These are phyloP conservation scores for Dicerorhinus sumatrensis DNA, from an alignment of 2,113 vertebrate genomes.

Conservation along the genomic window DNA sequence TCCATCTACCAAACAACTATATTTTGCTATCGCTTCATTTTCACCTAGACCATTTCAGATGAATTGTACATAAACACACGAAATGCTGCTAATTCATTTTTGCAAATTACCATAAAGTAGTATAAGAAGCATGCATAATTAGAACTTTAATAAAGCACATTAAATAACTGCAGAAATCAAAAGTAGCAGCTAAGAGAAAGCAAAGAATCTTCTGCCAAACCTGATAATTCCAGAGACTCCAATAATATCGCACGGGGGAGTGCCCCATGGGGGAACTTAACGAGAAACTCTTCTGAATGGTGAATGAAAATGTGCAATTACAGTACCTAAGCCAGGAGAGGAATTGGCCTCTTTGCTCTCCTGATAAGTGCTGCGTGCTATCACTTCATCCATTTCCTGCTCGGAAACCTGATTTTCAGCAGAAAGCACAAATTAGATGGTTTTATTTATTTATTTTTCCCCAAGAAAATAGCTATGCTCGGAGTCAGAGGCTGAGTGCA, in stretches of 20 bases:
- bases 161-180: slow-evolving; percentile 43
- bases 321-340: slow-evolving; percentile 90
- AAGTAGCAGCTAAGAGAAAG: background rate
- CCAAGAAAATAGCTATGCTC: background rate
- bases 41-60: background rate
- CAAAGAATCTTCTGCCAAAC: background rate
- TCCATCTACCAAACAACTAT: background rate
- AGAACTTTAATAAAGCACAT: slow-evolving; percentile 36
- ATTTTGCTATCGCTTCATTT: background rate
- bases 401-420: slow-evolving; percentile 92
- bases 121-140: background rate
- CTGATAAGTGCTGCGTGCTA: slow-evolving; percentile 92
- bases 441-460: slow-evolving; percentile 13
- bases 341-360: slow-evolving; percentile 90
- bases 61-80: background rate
- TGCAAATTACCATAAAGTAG: slow-evolving; percentile 47
- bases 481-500: background rate
- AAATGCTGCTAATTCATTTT: slow-evolving; percentile 29
- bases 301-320: slow-evolving; percentile 65
- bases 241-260: fast-evolving
- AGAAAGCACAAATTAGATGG: slow-evolving; percentile 71
- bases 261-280: background rate
- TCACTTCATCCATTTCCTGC: slow-evolving; percentile 97
- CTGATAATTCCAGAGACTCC: background rate
- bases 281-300: background rate